Conservation (phyloP, 1,140 invertebrate species). For the Caenorhabditis elegans region DNA sequence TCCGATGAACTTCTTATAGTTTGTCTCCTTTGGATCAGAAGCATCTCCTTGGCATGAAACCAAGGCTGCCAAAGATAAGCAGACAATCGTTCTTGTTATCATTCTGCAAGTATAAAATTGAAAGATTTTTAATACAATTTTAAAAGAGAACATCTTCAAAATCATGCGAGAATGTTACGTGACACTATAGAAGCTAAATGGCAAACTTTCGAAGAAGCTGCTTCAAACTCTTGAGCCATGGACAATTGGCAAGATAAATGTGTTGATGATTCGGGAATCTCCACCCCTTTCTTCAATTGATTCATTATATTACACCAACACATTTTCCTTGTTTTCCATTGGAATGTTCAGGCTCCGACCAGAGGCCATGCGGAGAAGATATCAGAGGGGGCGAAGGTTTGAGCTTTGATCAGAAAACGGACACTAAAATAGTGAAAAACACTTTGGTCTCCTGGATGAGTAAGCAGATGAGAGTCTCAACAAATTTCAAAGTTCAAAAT, state of each 20-base stretch:
- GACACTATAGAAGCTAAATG: neutral
- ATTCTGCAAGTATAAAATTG: neutral
- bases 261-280: neutral
- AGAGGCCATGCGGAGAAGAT: neutral
- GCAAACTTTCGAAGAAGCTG: neutral
- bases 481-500: neutral
- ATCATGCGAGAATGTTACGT: neutral
- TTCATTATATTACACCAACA: conserved; percentile 8
- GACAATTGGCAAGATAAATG: conserved; percentile 26
- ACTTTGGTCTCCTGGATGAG: neutral
- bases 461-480: neutral
- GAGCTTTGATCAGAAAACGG: conserved; percentile 21
- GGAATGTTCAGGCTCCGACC: neutral
- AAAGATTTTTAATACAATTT: too few species aligned
- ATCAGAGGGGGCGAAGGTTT: neutral
- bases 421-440: neutral
- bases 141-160: neutral
- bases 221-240: neutral
- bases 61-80: neutral
- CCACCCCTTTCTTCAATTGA: neutral
- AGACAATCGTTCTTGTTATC: conserved; percentile 3
- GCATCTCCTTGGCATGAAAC: conserved; percentile 10
- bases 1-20: conserved; percentile 61
- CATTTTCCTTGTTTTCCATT: conserved; percentile 15
- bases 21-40: conserved; percentile 43